phyloP scores from a whole-genome alignment of 2,888 invertebrate genomes.

The Hirtodrosophila alboralis region DNA sequence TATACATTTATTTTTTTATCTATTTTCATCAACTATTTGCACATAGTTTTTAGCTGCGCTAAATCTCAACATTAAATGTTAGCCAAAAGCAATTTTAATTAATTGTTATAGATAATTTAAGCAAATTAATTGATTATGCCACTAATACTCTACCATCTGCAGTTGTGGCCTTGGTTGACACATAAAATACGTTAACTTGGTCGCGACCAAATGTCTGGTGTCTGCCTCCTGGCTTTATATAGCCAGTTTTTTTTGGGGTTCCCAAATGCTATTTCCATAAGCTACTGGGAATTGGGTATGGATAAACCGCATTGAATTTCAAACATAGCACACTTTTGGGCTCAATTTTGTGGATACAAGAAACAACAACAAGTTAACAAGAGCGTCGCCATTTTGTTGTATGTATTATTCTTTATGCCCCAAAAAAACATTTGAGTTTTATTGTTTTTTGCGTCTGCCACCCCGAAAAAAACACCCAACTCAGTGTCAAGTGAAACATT shows the following conservation, averaged over 20 bases:
- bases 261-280: constrained; percentile 50
- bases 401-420: constrained; percentile 15
- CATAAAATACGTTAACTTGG: constrained; percentile 8
- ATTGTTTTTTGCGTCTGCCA: constrained; percentile 56
- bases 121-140: constrained; percentile 19
- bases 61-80: background rate
- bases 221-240: background rate
- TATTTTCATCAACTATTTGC: too few relatives aligned
- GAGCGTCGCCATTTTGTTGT: constrained; percentile 58
- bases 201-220: constrained; percentile 35
- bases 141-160: constrained; percentile 1
- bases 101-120: constrained; percentile 6
- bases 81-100: constrained; percentile 16
- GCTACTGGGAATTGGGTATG: constrained; percentile 11
- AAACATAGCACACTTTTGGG: constrained; percentile 24
- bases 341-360: constrained; percentile 1
- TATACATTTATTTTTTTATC: too few relatives aligned
- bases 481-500: constrained; percentile 32
- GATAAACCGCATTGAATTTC: constrained; percentile 31
- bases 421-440: constrained; percentile 39
- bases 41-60: background rate
- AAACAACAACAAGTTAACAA: constrained; percentile 31
- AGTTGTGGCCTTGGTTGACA: constrained; percentile 16
- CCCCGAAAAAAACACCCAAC: constrained; percentile 3
- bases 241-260: constrained; percentile 11